phyloP scores from a whole-genome alignment of 2,888 invertebrate species.

The Lasioglossum oenotherae region DNA sequence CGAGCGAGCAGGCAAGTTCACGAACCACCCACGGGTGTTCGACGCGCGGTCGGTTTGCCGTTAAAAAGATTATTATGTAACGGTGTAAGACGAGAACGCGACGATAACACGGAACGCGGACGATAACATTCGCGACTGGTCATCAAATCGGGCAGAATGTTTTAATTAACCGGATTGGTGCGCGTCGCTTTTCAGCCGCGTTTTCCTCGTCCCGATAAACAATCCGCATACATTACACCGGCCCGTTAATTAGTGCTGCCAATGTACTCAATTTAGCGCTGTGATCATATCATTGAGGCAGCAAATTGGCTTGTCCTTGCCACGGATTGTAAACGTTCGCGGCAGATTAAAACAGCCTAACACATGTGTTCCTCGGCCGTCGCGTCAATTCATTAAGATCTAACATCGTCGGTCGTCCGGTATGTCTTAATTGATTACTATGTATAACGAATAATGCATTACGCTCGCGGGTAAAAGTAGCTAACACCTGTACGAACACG shows the following conservation, averaged over 20 bases:
- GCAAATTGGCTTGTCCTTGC: conserved; percentile 74
- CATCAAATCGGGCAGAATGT: conserved; percentile 38
- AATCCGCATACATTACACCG: conserved; percentile 65
- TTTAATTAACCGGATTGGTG: conserved; percentile 28
- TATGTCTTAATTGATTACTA: conserved; percentile 35
- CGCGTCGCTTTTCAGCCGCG: not conserved
- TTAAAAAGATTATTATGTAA: conserved; percentile 44
- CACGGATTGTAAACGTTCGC: conserved; percentile 54
- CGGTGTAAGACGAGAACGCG: not conserved
- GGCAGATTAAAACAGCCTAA: conserved; percentile 37
- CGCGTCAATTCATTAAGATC: conserved; percentile 35
- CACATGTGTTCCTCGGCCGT: conserved; percentile 35
- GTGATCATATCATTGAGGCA: conserved; percentile 70
- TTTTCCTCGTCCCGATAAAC: conserved; percentile 58
- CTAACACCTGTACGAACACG: not conserved
- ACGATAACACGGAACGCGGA: conserved; percentile 11
- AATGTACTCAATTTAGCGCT: conserved; percentile 57
- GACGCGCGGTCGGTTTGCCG: not conserved
- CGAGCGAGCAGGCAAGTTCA: not conserved
- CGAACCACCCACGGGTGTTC: conserved; percentile 13
- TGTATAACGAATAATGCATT: not conserved
- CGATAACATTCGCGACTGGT: conserved; percentile 8
- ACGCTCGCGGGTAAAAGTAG: not conserved
- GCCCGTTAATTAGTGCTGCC: conserved; percentile 72
- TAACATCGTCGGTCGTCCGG: conserved; percentile 6